Conservation (phyloP, 1,140 invertebrate species). For the Bombus confusus region DNA sequence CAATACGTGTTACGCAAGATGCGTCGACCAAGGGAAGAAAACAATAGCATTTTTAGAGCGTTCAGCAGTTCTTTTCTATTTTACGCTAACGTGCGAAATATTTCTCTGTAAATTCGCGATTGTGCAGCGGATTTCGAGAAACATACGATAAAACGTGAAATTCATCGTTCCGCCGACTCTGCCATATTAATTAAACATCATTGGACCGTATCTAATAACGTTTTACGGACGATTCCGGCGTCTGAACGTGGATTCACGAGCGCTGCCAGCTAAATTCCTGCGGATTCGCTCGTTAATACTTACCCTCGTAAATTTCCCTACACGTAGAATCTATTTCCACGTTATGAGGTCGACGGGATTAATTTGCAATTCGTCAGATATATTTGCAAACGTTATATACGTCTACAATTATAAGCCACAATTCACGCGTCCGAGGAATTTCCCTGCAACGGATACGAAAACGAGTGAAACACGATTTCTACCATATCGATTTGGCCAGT, state of each 20-base stretch:
- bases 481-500: neutral
- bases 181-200: neutral
- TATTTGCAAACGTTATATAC: slow-evolving; percentile 31
- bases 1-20: neutral
- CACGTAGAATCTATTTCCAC: slow-evolving; percentile 43
- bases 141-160: neutral
- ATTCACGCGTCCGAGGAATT: slow-evolving; percentile 4
- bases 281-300: slow-evolving; percentile 15
- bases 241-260: neutral
- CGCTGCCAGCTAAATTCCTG: slow-evolving; percentile 19
- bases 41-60: neutral
- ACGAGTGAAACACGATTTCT: neutral
- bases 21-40: neutral
- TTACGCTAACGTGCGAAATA: neutral
- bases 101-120: neutral
- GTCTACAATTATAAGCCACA: neutral
- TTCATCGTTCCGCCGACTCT: neutral
- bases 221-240: slow-evolving; percentile 2
- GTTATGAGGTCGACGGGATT: slow-evolving; percentile 47
- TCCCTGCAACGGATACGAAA: neutral
- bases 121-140: neutral
- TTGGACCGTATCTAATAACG: neutral
- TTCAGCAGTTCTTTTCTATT: neutral
- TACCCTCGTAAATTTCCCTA: slow-evolving; percentile 42
- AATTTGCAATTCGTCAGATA: slow-evolving; percentile 39